Conservation (phyloP, 1,140 invertebrate genomes). For the Cotesia vestalis region DNA sequence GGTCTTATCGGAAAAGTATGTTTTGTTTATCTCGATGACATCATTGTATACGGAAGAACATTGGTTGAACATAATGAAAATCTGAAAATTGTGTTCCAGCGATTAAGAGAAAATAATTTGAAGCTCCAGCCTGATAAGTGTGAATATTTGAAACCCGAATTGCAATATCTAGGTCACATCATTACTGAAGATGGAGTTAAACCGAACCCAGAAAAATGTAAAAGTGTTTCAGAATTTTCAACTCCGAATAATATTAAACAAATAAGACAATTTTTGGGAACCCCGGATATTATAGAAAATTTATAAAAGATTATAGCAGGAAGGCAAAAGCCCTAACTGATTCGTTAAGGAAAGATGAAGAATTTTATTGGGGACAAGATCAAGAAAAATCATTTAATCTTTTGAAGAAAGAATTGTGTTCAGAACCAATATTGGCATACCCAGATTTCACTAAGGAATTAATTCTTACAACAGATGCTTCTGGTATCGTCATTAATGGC, state of each 20-base stretch:
- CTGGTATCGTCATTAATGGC: no score
- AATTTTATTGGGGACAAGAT: no score
- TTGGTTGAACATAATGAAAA: not conserved
- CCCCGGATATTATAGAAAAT: no score
- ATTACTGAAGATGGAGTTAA: conserved; percentile 19
- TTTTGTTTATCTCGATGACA: conserved; percentile 3
- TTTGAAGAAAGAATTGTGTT: no score
- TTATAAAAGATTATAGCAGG: not conserved
- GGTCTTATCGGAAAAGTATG: conserved; percentile 14
- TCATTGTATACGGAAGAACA: not conserved
- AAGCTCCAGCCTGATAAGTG: no score
- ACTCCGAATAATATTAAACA: no score
- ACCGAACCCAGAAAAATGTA: conserved; percentile 23
- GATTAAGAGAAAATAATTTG: not conserved
- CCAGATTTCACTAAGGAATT: no score
- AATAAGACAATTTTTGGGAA: no score
- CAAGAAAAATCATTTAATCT: no score
- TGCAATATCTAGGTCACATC: conserved; percentile 15
- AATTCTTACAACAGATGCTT: no score
- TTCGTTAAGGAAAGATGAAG: no score
- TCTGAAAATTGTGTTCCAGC: not conserved
- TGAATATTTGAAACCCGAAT: not conserved
- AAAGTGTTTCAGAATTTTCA: not conserved
- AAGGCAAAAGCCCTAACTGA: not conserved
- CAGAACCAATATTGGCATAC: no score